These are phyloP conservation scores for Acrocephalus scirpaceus DNA, from an alignment of 2,797 vertebrate species.

Conservation along the genomic window DNA sequence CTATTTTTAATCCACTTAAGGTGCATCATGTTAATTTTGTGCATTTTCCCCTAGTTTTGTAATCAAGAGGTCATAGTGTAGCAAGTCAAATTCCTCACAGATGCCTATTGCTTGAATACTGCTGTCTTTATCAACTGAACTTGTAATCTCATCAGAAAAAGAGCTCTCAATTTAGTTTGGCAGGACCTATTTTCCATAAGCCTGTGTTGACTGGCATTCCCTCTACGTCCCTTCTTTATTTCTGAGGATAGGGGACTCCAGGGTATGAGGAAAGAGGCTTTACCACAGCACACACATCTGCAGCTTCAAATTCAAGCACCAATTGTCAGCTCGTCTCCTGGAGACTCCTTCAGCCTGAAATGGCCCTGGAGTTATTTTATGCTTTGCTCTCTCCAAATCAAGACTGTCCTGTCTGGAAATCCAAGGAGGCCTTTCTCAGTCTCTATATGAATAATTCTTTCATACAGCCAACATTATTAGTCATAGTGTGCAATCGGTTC, in stretches of 20 bases:
- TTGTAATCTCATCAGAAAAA: conserved; percentile 41
- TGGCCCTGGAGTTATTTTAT: conserved; percentile 51
- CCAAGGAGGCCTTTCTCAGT: conserved; percentile 70
- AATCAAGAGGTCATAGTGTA: not conserved
- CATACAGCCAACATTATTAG: conserved; percentile 71
- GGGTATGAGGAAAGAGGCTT: not conserved
- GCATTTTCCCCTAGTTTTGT: not conserved
- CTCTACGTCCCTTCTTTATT: not conserved
- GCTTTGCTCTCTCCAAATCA: conserved; percentile 62
- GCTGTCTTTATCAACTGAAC: not conserved
- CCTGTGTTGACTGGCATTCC: not conserved
- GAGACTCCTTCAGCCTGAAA: not conserved
- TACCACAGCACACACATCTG: not conserved
- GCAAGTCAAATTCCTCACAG: not conserved
- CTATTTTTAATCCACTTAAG: conserved; percentile 19
- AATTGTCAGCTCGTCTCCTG: conserved; percentile 15
- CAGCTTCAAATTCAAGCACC: conserved; percentile 36
- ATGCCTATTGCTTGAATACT: not conserved
- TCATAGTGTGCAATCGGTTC: conserved; percentile 66
- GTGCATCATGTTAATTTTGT: not conserved
- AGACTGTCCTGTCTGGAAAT: conserved; percentile 64
- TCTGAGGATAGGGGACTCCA: not conserved
- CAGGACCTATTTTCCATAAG: conserved; percentile 22
- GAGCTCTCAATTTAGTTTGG: not conserved
- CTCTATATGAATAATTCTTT: conserved; percentile 70